A percentile compares a stretch with the other conserved stretches of the same genome.
These are phyloP conservation scores for Caenorhabditis briggsae DNA, from an alignment of 1,140 invertebrate species.

Conservation along the genomic window DNA sequence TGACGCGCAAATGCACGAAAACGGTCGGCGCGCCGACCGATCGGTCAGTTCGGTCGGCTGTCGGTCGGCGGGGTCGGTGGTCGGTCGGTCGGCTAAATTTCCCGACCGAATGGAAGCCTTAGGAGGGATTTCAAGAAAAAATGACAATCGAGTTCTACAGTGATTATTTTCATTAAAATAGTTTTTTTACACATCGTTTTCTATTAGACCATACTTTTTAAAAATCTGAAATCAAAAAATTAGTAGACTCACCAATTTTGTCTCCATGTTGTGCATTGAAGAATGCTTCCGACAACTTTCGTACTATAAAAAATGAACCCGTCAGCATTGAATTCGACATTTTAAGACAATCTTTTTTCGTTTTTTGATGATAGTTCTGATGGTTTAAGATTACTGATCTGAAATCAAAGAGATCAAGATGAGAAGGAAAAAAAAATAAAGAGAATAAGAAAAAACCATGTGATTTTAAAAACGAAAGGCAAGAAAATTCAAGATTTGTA, in stretches of 20 bases:
- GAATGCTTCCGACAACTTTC: slow-evolving; percentile 76
- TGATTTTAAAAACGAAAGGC: not conserved
- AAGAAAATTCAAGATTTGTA: not conserved
- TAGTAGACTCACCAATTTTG: slow-evolving; percentile 73
- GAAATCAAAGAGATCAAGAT: not conserved
- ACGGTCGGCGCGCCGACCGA: no score
- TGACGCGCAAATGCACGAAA: no score
- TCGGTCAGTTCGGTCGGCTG: no score
- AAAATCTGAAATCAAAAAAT: slow-evolving; percentile 32
- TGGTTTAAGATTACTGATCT: not conserved
- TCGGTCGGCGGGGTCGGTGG: no score
- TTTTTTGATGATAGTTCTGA: slow-evolving; percentile 4
- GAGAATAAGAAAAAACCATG: not conserved
- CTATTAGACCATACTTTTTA: not conserved
- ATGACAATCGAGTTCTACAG: no score
- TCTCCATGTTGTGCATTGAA: slow-evolving; percentile 74
- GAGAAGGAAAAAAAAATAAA: not conserved
- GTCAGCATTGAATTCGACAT: slow-evolving; percentile 59
- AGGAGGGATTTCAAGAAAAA: no score
- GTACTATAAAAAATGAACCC: slow-evolving; percentile 73
- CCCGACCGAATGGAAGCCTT: no score
- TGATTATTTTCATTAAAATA: no score
- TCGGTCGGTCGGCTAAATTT: no score
- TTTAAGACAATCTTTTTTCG: slow-evolving; percentile 40
- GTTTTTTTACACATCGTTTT: not conserved